Percentiles rank a stretch among this genome's conserved stretches.
These are phyloP conservation scores for Nothura maculosa DNA, from an alignment of 2,797 vertebrate species.

Conservation along the genomic window DNA sequence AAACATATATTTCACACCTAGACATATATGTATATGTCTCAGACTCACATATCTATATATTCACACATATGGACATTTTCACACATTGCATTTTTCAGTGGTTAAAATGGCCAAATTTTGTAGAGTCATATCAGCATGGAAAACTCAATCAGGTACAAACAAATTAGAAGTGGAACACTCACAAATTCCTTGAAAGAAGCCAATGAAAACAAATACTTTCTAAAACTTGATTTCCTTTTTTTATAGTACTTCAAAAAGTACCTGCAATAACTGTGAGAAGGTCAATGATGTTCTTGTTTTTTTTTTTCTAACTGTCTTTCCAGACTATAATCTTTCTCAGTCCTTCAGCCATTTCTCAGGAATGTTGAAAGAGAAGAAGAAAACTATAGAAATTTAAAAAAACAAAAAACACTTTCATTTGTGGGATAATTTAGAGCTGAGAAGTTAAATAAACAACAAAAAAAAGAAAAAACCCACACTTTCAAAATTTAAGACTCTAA, in stretches of 20 bases:
- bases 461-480: neutral
- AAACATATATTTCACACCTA: too few species aligned
- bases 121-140: neutral
- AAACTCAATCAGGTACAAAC: neutral
- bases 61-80: neutral
- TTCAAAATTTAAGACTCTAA: conserved; percentile 1
- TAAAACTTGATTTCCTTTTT: neutral
- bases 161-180: neutral
- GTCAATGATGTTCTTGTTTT: neutral
- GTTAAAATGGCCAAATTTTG: neutral
- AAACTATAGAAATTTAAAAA: neutral
- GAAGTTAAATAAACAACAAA: neutral
- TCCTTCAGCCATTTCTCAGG: neutral
- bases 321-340: neutral
- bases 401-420: neutral
- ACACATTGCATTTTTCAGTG: neutral
- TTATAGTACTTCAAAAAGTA: neutral
- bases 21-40: neutral
- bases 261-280: neutral
- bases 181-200: neutral
- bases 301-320: neutral
- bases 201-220: neutral
- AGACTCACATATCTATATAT: neutral
- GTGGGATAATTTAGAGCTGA: neutral
- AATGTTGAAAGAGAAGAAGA: neutral